These are phyloP conservation scores for Peromyscus californicus DNA, from an alignment of 2,113 vertebrate species.

Conservation along the genomic window DNA sequence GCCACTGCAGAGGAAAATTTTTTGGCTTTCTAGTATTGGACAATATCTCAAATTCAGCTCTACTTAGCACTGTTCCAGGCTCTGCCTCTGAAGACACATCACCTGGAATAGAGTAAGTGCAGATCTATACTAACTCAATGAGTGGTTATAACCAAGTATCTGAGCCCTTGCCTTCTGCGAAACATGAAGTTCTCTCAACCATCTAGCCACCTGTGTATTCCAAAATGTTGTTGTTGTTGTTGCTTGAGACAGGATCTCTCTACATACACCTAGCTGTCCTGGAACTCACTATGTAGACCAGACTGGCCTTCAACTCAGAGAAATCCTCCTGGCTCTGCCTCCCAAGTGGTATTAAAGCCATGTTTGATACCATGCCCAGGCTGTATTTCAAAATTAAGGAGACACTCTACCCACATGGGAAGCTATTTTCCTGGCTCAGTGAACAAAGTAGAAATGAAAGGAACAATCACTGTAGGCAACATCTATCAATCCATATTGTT, in stretches of 20 bases:
- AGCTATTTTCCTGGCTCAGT: background rate
- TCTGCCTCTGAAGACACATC: background rate
- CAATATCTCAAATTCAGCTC: background rate
- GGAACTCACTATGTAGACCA: background rate
- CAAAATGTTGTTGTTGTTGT: background rate
- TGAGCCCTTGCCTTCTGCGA: background rate
- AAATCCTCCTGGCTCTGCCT: background rate
- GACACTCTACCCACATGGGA: accelerated
- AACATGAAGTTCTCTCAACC: background rate
- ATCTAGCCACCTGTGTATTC: background rate
- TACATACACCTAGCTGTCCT: background rate
- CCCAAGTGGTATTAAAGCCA: background rate
- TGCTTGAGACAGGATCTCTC: background rate
- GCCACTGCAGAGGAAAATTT: background rate
- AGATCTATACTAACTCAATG: background rate
- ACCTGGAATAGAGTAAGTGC: background rate
- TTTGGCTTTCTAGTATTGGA: background rate
- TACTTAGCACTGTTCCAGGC: background rate
- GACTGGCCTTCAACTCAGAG: background rate
- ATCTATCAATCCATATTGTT: background rate
- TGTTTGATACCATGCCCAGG: background rate
- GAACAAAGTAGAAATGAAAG: background rate
- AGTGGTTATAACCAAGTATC: background rate
- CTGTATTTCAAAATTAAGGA: background rate
- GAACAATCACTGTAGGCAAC: background rate